Conservation (phyloP, 2,113 vertebrate genomes). For the Caloenas nicobarica region DNA sequence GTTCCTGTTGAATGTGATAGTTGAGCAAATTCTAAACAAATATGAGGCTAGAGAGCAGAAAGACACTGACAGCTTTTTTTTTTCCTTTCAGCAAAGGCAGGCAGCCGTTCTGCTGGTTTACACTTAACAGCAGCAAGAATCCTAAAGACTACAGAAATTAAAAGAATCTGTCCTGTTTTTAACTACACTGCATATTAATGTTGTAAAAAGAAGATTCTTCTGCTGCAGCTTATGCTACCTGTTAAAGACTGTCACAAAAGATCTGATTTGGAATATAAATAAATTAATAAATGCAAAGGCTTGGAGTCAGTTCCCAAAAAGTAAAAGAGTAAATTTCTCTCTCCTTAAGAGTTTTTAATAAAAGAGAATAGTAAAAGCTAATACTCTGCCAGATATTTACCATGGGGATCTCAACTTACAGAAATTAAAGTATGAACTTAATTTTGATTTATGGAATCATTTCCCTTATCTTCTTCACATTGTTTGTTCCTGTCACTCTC, state of each 20-base stretch:
- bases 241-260: not conserved
- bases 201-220: not conserved
- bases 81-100: not conserved
- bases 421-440: constrained; percentile 58
- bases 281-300: not conserved
- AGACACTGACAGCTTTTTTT: not conserved
- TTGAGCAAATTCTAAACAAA: constrained; percentile 32
- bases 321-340: not conserved
- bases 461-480: not conserved
- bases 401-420: not conserved
- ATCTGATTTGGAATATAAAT: not conserved
- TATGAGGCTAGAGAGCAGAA: not conserved
- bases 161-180: not conserved
- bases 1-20: constrained; percentile 38
- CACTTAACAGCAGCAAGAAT: not conserved
- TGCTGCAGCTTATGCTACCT: not conserved
- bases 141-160: not conserved
- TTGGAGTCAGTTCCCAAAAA: not conserved
- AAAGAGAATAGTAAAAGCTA: constrained; percentile 51
- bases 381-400: constrained; percentile 37
- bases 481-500: not conserved
- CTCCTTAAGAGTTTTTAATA: constrained; percentile 32
- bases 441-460: constrained; percentile 61
- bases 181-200: not conserved
- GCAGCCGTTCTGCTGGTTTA: constrained; percentile 13